Evolutionary conservation across 1,140 invertebrate species (phyloP).

Genomic region (Drosophila bipectinata): DNA sequence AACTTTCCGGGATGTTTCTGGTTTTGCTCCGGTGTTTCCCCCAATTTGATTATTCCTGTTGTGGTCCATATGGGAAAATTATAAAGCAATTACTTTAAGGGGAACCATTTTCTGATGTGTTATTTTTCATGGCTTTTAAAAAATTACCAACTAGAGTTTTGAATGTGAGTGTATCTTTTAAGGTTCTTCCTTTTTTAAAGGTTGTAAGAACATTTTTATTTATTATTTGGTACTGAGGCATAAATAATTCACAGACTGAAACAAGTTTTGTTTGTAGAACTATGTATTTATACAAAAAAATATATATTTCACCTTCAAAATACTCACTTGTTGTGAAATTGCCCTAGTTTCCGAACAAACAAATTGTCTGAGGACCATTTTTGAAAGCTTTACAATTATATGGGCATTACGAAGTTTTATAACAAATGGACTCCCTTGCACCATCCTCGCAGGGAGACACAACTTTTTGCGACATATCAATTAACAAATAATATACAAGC

Average conservation of each 20-base stretch:
- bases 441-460: constrained; percentile 6
- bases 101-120: background rate
- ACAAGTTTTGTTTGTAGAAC: background rate
- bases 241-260: background rate
- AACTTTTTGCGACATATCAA: constrained; percentile 77
- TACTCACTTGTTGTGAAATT: background rate
- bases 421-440: constrained; percentile 23
- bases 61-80: constrained; percentile 27
- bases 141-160: background rate
- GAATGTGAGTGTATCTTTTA: too few relatives aligned
- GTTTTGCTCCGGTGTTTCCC: constrained; percentile 15
- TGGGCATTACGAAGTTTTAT: constrained; percentile 54
- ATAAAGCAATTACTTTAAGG: constrained; percentile 29
- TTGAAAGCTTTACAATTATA: constrained; percentile 47
- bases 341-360: background rate
- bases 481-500: constrained; percentile 81
- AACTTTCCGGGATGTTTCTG: constrained; percentile 15
- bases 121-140: background rate
- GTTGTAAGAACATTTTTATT: background rate
- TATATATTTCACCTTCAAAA: too few relatives aligned
- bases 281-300: too few relatives aligned
- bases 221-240: background rate
- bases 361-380: background rate
- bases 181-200: background rate
- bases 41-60: constrained; percentile 37